Base-by-base conservation (phyloP, 2,113 vertebrate genomes). In the Psittacula cyanocephala region DNA sequence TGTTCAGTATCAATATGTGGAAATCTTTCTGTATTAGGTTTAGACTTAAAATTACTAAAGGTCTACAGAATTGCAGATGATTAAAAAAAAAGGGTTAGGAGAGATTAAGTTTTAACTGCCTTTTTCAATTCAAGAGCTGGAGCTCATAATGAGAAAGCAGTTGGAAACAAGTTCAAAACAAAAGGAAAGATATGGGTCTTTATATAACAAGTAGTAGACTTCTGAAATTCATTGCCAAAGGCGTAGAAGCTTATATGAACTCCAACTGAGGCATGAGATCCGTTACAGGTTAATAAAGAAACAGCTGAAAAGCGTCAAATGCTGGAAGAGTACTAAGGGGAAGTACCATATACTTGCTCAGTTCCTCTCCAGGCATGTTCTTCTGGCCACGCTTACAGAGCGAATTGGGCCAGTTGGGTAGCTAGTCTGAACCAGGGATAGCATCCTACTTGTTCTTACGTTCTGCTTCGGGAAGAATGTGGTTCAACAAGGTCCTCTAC, bases 371-470 rank as follows among this genome's bases (percentile, higher is more conserved):
- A 91, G 64, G 77, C 23, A 69, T 33, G 82, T 90, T 35, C 49
- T 93, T 88, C 44, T 83, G 31, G 53, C 35, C 15, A 33, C 10
- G 22, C 6, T 65, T 18, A 10, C 31, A 44, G 14, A 75, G 20
- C 80, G 69, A 5, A 17, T 0, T 49, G n/a, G 65, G 39, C 29
- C 44, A 55, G 31, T 8, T 71, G 68, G 44, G 71, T 49, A 86
- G 64, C 44, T 65, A 37, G 25, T 55, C 52, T 64, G 52, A 88
- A 60, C 17, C 39, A 64, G 27, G 17, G 44, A 69, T 5, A 80
- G 9, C 24, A 44, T 35, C 64, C 39, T 44, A 2, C 1, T 0
- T 15, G 9, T 41, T 52, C 39, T 41, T 46, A 10, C 4, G 7
- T 37, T 39, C 17, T 2, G 5, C 33, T 68, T 52, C n/a, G 29